Evolutionary conservation across 1,140 invertebrate species (phyloP).

Genomic region (Oscheius sp.): DNA sequence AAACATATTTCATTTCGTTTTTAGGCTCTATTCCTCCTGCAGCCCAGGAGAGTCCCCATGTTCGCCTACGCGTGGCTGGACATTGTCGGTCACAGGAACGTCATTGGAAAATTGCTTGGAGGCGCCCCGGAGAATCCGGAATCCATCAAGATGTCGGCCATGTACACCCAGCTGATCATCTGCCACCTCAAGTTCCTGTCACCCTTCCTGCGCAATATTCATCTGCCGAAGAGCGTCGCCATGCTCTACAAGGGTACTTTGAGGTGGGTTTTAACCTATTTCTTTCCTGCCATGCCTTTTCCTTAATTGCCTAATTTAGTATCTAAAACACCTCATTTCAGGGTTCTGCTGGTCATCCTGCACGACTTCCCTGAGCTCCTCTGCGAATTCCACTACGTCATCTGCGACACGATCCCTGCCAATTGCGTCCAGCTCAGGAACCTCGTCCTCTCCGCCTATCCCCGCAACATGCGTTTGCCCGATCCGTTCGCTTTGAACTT

Average conservation of each 20-base stretch:
- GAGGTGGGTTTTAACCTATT: neutral
- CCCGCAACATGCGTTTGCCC: slow-evolving; percentile 91
- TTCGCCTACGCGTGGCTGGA: slow-evolving; percentile 98
- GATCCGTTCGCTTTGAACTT: slow-evolving; percentile 93
- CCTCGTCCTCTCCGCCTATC: slow-evolving; percentile 92
- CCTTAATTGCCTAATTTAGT: neutral
- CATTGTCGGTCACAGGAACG: slow-evolving; percentile 86
- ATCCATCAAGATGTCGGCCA: slow-evolving; percentile 64
- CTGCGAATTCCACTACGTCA: slow-evolving; percentile 98
- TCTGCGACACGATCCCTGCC: slow-evolving; percentile 96
- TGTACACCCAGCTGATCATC: slow-evolving; percentile 79
- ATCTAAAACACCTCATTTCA: slow-evolving; percentile 40
- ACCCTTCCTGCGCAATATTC: slow-evolving; percentile 92
- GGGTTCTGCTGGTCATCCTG: slow-evolving; percentile 88
- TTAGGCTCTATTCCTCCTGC: slow-evolving; percentile 30
- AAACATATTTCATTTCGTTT: neutral
- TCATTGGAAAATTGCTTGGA: slow-evolving; percentile 87
- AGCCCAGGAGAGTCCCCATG: slow-evolving; percentile 68
- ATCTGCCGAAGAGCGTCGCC: slow-evolving; percentile 86
- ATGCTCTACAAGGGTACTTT: slow-evolving; percentile 81
- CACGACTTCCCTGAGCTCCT: slow-evolving; percentile 99
- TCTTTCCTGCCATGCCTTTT: neutral
- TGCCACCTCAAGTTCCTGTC: slow-evolving; percentile 94
- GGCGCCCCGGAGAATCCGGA: slow-evolving; percentile 24
- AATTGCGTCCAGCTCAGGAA: slow-evolving; percentile 99